Evolutionary conservation across 2,113 vertebrate genomes (phyloP).

Genomic region (Rana temporaria): DNA sequence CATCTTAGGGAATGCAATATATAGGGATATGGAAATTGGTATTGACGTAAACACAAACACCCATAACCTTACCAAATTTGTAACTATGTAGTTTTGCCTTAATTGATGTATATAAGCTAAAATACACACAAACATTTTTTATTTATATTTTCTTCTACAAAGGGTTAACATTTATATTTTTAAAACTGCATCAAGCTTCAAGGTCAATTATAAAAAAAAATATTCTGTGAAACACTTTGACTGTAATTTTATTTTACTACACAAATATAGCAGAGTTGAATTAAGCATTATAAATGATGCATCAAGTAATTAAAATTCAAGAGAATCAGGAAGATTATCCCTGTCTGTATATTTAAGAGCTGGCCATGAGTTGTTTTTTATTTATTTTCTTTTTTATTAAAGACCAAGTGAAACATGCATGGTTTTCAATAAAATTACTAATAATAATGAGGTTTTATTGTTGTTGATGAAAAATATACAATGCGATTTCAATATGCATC

Average conservation of each 20-base stretch:
- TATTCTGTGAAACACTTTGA: not conserved
- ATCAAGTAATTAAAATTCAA: slow-evolving; percentile 14
- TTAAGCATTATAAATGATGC: slow-evolving; percentile 40
- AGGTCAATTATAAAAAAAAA: slow-evolving; percentile 17
- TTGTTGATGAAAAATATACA: too few relatives aligned
- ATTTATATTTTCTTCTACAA: too few relatives aligned
- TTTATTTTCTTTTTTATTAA: not conserved
- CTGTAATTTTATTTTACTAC: not conserved
- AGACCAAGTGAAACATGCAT: not conserved
- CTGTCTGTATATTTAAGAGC: slow-evolving; percentile 1
- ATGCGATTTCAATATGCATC: too few relatives aligned
- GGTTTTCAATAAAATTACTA: not conserved
- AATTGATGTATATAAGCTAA: too few relatives aligned
- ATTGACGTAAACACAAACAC: too few relatives aligned
- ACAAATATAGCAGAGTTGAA: not conserved
- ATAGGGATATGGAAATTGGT: too few relatives aligned
- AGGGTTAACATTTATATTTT: too few relatives aligned
- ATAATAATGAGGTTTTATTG: too few relatives aligned
- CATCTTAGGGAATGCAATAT: too few relatives aligned
- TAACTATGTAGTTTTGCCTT: too few relatives aligned
- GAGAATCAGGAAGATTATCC: not conserved
- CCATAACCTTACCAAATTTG: too few relatives aligned
- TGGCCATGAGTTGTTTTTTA: not conserved
- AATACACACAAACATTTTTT: too few relatives aligned
- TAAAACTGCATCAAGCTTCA: not conserved